Conservation (phyloP, 2,113 vertebrate genomes). For the Hippopotamus amphibius region DNA sequence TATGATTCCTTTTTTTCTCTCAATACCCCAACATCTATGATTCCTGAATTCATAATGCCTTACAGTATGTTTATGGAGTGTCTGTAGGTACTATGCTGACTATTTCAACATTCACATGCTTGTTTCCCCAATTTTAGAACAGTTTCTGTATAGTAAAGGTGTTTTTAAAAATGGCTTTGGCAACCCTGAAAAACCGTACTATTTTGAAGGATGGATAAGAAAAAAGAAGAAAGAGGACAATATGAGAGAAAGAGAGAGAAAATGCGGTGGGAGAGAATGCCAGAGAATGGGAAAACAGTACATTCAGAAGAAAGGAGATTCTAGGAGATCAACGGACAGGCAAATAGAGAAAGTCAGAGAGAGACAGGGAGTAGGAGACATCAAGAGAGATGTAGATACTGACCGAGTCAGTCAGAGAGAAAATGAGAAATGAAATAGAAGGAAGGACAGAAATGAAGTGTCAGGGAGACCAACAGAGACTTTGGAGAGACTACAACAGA, state of each 20-base stretch:
- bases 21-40: not conserved
- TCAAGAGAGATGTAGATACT: not conserved
- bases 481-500: not conserved
- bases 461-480: not conserved
- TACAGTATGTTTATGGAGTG: too few species aligned
- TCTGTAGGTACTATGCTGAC: rapidly evolving
- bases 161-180: not conserved
- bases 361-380: not conserved
- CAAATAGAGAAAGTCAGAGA: not conserved
- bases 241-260: not conserved
- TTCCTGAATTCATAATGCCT: not conserved
- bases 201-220: not conserved
- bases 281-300: not conserved
- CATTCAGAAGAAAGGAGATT: not conserved
- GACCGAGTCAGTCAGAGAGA: not conserved
- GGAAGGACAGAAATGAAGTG: not conserved
- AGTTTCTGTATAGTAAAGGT: not conserved
- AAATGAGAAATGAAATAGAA: rapidly evolving
- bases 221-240: not conserved
- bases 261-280: not conserved
- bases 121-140: not conserved
- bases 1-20: not conserved
- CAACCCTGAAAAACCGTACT: not conserved
- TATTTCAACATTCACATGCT: not conserved
- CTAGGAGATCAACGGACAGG: not conserved